Evolutionary conservation across 1,140 invertebrate genomes (phyloP).

Genomic region (Asbolus verrucosus): DNA sequence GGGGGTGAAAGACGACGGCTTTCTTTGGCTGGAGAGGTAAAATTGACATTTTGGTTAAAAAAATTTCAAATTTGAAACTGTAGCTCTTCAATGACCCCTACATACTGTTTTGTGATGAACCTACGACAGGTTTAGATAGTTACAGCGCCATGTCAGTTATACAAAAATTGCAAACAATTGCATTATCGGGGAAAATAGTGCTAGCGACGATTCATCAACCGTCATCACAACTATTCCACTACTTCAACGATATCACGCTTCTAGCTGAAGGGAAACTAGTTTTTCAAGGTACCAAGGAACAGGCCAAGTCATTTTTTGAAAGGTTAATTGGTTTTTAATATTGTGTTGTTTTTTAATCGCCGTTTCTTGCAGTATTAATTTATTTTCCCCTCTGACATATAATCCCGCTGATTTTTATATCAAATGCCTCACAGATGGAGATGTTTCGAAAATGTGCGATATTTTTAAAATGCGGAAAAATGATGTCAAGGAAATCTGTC

Average conservation of each 20-base stretch:
- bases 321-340: slow-evolving; percentile 69
- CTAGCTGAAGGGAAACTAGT: slow-evolving; percentile 83
- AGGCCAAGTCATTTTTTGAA: slow-evolving; percentile 74
- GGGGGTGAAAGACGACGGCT: slow-evolving; percentile 91
- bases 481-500: background rate
- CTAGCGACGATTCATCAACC: slow-evolving; percentile 91
- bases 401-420: slow-evolving; percentile 55
- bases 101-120: slow-evolving; percentile 86
- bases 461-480: slow-evolving; percentile 23
- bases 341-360: too few relatives aligned
- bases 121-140: slow-evolving; percentile 86
- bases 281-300: slow-evolving; percentile 79
- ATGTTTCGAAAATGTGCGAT: slow-evolving; percentile 14
- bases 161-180: slow-evolving; percentile 74
- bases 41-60: slow-evolving; percentile 43
- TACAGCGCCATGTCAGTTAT: slow-evolving; percentile 82
- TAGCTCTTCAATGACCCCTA: slow-evolving; percentile 81
- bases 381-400: slow-evolving; percentile 42
- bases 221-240: slow-evolving; percentile 83
- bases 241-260: slow-evolving; percentile 84
- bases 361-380: slow-evolving; percentile 38
- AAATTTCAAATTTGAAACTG: slow-evolving; percentile 44
- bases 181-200: slow-evolving; percentile 78
- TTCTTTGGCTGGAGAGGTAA: slow-evolving; percentile 75
- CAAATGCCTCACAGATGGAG: slow-evolving; percentile 16